phyloP scores from a whole-genome alignment of 2,888 invertebrate species.

The Dryomyza anilis region DNA sequence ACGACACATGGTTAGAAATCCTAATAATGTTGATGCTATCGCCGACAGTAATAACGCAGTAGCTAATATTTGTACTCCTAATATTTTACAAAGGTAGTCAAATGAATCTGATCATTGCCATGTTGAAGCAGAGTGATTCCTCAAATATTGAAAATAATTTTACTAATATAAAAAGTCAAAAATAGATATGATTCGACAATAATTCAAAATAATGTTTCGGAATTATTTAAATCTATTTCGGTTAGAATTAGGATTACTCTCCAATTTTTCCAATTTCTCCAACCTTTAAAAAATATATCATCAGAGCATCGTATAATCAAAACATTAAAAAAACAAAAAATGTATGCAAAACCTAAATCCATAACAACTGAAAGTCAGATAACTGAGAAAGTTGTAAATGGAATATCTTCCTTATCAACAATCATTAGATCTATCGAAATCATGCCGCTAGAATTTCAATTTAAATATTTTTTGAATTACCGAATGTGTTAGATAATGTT shows the following conservation, averaged over 20 bases:
- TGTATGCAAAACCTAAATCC: conserved; percentile 21
- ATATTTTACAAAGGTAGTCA: too few relatives aligned
- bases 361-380: conserved; percentile 15
- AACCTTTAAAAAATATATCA: conserved; percentile 19
- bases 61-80: too few relatives aligned
- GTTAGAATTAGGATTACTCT: background rate
- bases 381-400: conserved; percentile 2
- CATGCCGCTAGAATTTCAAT: conserved; percentile 16
- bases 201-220: background rate
- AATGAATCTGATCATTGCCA: too few relatives aligned
- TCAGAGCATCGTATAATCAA: conserved; percentile 25
- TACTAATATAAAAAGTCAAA: too few relatives aligned
- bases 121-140: too few relatives aligned
- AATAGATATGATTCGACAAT: background rate
- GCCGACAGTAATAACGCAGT: background rate
- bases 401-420: conserved; percentile 22
- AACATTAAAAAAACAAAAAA: conserved; percentile 16
- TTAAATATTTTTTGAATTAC: conserved; percentile 19
- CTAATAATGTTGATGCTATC: background rate
- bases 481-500: conserved; percentile 2
- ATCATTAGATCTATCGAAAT: conserved; percentile 9
- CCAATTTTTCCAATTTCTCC: conserved; percentile 12
- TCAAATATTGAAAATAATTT: too few relatives aligned
- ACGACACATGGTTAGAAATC: too few relatives aligned
- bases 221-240: background rate